phyloP scores from a whole-genome alignment of 2,888 invertebrate species.

The Pachydiplax longipennis region DNA sequence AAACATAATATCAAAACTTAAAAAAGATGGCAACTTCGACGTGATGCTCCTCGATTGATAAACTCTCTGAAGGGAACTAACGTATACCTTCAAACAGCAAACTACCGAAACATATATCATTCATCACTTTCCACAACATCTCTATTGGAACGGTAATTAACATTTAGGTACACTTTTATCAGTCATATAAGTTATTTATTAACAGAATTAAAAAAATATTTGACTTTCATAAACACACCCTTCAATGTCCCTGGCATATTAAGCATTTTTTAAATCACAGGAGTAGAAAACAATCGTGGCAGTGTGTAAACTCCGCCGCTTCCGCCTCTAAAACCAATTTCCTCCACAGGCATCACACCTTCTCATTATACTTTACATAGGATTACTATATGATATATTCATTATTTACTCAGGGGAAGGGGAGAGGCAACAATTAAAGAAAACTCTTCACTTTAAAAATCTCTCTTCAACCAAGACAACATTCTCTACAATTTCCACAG shows the following conservation, averaged over 20 bases:
- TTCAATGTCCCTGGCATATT: slow-evolving; percentile 40
- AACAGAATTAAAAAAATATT: slow-evolving; percentile 45
- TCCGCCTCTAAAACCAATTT: slow-evolving; percentile 5
- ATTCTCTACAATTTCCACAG: slow-evolving; percentile 9
- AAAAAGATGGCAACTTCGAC: neutral
- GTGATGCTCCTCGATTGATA: neutral
- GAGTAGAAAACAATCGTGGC: slow-evolving; percentile 36
- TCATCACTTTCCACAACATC: neutral
- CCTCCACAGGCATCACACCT: slow-evolving; percentile 10
- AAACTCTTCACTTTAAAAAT: slow-evolving; percentile 22
- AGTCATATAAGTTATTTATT: slow-evolving; percentile 36
- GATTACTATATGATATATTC: slow-evolving; percentile 11
- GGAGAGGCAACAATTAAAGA: slow-evolving; percentile 23
- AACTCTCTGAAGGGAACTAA: too few species aligned
- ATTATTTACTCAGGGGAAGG: neutral
- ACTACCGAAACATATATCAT: slow-evolving; percentile 9
- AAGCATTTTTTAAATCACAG: slow-evolving; percentile 34
- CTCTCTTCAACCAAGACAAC: slow-evolving; percentile 9
- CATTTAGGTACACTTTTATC: slow-evolving; percentile 38
- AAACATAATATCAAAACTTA: too few species aligned
- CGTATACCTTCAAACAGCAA: neutral
- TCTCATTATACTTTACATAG: neutral
- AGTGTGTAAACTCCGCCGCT: slow-evolving; percentile 17
- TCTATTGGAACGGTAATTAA: slow-evolving; percentile 43
- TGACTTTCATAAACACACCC: slow-evolving; percentile 42